phyloP scores from a whole-genome alignment of 1,140 invertebrate species.

The Luehdorfia chinensis region DNA sequence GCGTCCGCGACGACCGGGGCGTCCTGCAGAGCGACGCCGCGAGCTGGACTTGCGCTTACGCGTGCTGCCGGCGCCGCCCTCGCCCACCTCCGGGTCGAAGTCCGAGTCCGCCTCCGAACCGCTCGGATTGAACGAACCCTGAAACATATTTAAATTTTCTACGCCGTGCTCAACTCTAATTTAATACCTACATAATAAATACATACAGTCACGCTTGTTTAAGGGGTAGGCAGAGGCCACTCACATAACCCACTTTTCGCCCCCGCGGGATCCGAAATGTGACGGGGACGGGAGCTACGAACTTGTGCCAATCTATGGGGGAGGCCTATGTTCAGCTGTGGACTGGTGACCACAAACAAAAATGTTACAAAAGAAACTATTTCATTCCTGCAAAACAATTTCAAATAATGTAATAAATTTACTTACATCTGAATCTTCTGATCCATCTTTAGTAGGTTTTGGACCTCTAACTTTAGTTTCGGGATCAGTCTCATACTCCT shows the following conservation, averaged over 20 bases:
- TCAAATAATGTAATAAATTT: constrained; percentile 10
- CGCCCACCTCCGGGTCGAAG: constrained; percentile 71
- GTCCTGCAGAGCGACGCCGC: constrained; percentile 44
- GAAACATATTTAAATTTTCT: constrained; percentile 4
- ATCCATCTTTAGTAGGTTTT: constrained; percentile 64
- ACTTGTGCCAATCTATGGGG: too few species aligned
- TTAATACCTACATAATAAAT: too few species aligned
- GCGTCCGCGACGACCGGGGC: constrained; percentile 43
- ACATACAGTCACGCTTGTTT: too few species aligned
- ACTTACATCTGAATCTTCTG: constrained; percentile 75
- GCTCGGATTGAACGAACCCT: constrained; percentile 75
- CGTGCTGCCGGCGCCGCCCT: constrained; percentile 38
- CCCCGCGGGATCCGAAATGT: too few species aligned
- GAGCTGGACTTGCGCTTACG: constrained; percentile 48
- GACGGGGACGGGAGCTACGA: too few species aligned
- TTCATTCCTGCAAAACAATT: background rate
- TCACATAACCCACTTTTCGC: too few species aligned
- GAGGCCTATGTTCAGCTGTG: too few species aligned
- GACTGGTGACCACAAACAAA: too few species aligned
- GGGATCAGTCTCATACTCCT: constrained; percentile 73
- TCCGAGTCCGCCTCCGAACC: constrained; percentile 72
- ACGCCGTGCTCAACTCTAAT: too few species aligned
- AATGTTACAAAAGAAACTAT: too few species aligned
- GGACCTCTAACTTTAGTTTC: constrained; percentile 72
- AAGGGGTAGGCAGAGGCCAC: too few species aligned